Percentiles rank a stretch among this genome's conserved stretches.
Conservation (phyloP, 2,797 vertebrate genomes). For the Xiphophorus birchmanni region DNA sequence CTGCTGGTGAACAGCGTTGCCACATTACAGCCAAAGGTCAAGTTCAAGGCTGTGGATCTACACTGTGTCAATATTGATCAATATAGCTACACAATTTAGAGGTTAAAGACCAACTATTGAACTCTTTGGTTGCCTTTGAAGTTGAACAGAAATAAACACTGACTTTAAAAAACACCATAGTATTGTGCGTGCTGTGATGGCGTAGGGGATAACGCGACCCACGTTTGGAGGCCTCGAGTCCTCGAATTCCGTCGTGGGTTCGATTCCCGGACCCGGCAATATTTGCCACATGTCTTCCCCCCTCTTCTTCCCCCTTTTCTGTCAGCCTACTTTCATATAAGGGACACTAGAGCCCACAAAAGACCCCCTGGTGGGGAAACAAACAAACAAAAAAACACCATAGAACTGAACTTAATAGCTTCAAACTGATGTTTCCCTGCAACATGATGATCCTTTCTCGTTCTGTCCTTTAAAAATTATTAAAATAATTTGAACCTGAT, state of each 20-base stretch:
- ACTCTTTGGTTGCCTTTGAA: not conserved
- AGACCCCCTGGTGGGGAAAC: too few relatives aligned
- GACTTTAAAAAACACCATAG: not conserved
- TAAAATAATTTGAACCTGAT: not conserved
- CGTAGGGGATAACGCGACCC: too few relatives aligned
- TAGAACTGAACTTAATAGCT: not conserved
- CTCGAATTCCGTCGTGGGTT: too few relatives aligned
- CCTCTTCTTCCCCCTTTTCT: too few relatives aligned
- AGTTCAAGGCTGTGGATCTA: slow-evolving; percentile 1
- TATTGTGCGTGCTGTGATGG: too few relatives aligned
- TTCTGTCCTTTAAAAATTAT: not conserved
- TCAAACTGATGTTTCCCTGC: not conserved
- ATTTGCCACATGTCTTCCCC: too few relatives aligned
- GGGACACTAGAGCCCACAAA: too few relatives aligned
- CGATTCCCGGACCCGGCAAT: too few relatives aligned
- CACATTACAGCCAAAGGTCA: slow-evolving; percentile 13
- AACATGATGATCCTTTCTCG: not conserved
- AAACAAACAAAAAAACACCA: not conserved
- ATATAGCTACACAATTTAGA: slow-evolving; percentile 5
- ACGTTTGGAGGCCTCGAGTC: too few relatives aligned
- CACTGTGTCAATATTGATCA: slow-evolving; percentile 4
- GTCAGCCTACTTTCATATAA: too few relatives aligned
- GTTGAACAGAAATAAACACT: not conserved
- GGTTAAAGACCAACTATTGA: not conserved
- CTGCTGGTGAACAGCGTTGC: slow-evolving; percentile 9